These are phyloP conservation scores for Dicyrtomina minuta DNA, from an alignment of 2,888 invertebrate species.

Conservation along the genomic window DNA sequence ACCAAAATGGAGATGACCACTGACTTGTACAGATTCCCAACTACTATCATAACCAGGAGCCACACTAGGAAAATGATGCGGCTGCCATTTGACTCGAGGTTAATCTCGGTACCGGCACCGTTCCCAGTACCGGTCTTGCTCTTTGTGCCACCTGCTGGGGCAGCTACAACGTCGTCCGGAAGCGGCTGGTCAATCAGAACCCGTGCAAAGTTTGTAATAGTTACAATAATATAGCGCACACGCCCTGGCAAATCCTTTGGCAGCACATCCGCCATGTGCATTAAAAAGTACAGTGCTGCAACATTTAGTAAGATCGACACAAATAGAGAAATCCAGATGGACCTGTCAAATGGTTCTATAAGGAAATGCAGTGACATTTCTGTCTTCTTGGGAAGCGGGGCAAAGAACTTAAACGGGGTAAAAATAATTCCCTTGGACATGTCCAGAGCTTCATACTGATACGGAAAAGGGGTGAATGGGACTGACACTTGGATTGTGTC, in stretches of 20 bases:
- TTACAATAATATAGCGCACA: not conserved
- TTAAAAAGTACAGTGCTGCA: not conserved
- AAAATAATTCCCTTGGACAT: not conserved
- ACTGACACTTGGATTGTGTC: not conserved
- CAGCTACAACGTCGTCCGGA: not conserved
- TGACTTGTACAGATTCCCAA: slow-evolving; percentile 9
- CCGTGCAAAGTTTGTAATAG: not conserved
- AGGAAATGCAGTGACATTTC: slow-evolving; percentile 4
- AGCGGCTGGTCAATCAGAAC: slow-evolving; percentile 7
- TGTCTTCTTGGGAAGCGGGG: not conserved
- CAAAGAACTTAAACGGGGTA: not conserved
- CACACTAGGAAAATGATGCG: not conserved
- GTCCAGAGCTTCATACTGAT: not conserved
- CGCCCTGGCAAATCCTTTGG: not conserved
- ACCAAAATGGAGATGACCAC: slow-evolving; percentile 4
- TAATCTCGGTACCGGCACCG: not conserved
- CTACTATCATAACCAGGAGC: slow-evolving; percentile 2
- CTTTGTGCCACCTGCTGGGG: not conserved
- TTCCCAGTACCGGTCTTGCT: not conserved
- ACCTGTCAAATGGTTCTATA: not conserved
- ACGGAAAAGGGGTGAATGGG: slow-evolving; percentile 1
- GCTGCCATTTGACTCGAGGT: too few relatives aligned
- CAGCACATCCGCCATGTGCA: not conserved
- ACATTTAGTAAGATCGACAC: not conserved
- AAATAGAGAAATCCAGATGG: not conserved